Conservation (phyloP, 2,797 vertebrate genomes). For the Hypotaenidia philippensis region DNA sequence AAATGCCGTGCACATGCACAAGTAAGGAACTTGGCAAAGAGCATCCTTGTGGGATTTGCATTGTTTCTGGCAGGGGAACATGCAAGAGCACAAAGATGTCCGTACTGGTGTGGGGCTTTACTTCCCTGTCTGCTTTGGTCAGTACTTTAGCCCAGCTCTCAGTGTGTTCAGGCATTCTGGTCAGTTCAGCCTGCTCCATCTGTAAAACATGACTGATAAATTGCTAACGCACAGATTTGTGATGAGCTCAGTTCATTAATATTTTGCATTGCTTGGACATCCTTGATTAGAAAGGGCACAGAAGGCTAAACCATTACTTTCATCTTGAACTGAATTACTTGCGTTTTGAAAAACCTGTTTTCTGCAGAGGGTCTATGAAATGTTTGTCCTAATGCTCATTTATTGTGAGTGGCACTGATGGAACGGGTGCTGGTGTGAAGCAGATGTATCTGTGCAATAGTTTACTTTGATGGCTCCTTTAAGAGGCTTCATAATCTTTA, state of each 20-base stretch:
- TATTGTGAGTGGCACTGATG: conserved; percentile 76
- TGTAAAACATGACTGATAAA: conserved; percentile 6
- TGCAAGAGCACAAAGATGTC: neutral
- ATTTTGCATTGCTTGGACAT: conserved; percentile 31
- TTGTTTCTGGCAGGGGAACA: neutral
- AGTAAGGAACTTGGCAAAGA: neutral
- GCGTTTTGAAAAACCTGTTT: conserved; percentile 25
- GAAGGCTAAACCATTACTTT: neutral
- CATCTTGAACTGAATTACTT: conserved; percentile 48
- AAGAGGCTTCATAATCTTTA: conserved; percentile 82
- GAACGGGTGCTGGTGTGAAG: conserved; percentile 60
- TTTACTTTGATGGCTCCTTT: conserved; percentile 82
- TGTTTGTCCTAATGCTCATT: conserved; percentile 79
- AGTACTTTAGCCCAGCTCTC: neutral
- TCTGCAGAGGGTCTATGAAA: conserved; percentile 63
- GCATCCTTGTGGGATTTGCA: neutral
- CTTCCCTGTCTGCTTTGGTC: neutral
- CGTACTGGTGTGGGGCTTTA: neutral
- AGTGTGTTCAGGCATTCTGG: neutral
- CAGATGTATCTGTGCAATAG: conserved; percentile 82
- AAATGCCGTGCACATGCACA: neutral
- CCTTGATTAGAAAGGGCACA: neutral
- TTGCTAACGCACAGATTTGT: neutral
- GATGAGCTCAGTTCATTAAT: neutral
- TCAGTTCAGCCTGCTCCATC: neutral